Percentiles rank a stretch among this genome's conserved stretches.
These are phyloP conservation scores for Tachysurus vachellii DNA, from an alignment of 2,113 vertebrate species.

Conservation along the genomic window DNA sequence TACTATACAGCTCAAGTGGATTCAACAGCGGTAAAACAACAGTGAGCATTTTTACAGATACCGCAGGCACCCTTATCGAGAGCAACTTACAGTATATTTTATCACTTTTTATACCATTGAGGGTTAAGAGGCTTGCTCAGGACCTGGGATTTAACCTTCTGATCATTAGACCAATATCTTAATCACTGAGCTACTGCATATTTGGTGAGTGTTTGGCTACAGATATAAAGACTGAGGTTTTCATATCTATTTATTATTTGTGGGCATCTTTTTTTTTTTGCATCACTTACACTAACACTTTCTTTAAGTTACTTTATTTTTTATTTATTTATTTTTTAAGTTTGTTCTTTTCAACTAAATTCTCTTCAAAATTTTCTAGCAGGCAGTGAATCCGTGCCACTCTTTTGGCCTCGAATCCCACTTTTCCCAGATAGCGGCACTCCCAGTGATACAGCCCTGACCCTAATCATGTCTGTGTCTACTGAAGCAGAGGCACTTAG, in stretches of 20 bases:
- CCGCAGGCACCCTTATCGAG: no score
- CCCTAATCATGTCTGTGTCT: conserved; percentile 8
- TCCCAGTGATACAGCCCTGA: background rate
- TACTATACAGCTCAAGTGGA: background rate
- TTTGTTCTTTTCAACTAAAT: background rate
- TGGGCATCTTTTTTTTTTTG: background rate
- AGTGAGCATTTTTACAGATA: background rate
- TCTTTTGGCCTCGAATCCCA: background rate
- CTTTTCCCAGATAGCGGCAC: background rate
- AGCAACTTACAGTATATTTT: no score
- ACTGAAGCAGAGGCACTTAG: background rate
- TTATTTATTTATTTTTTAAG: background rate
- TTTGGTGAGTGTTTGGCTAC: no score
- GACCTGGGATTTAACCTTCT: no score
- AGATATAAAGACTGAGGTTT: background rate
- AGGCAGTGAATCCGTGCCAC: conserved; percentile 4
- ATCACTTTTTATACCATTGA: no score
- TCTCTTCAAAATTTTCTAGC: background rate
- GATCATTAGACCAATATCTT: no score
- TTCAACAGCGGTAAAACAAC: background rate
- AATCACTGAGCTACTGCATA: no score
- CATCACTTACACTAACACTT: background rate
- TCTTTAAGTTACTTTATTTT: background rate
- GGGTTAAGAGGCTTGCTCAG: no score
- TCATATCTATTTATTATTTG: no score